Evolutionary conservation across 2,113 vertebrate genomes (phyloP).

Genomic region (Dicrurus megarhynchus): DNA sequence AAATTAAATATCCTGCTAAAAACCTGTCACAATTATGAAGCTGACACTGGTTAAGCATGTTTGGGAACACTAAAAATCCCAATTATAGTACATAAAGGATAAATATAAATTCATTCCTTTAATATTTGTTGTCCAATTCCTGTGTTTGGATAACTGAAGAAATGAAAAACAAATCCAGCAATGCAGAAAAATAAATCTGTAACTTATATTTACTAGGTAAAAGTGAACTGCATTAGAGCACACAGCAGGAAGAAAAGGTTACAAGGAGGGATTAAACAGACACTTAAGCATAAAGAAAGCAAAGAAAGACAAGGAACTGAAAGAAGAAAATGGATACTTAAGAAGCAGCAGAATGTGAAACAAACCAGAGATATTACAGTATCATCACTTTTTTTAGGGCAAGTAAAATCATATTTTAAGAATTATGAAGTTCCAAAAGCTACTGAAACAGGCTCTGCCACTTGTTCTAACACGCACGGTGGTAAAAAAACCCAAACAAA

Average conservation of each 20-base stretch:
- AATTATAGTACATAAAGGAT: not conserved
- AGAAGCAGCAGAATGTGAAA: not conserved
- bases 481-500: not conserved
- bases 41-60: not conserved
- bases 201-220: not conserved
- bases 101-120: not conserved
- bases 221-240: not conserved
- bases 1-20: not conserved
- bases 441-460: not conserved
- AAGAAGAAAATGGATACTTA: not conserved
- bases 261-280: not conserved
- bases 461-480: not conserved
- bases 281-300: not conserved
- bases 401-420: not conserved
- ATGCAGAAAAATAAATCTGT: not conserved
- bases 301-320: not conserved
- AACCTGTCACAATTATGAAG: not conserved
- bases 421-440: not conserved
- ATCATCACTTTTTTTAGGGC: not conserved
- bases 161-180: not conserved
- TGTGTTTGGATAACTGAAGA: not conserved
- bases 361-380: not conserved
- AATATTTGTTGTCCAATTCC: not conserved
- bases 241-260: not conserved
- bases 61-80: not conserved